Conservation (phyloP, 2,113 vertebrate species). For the Trogon melanurus region DNA sequence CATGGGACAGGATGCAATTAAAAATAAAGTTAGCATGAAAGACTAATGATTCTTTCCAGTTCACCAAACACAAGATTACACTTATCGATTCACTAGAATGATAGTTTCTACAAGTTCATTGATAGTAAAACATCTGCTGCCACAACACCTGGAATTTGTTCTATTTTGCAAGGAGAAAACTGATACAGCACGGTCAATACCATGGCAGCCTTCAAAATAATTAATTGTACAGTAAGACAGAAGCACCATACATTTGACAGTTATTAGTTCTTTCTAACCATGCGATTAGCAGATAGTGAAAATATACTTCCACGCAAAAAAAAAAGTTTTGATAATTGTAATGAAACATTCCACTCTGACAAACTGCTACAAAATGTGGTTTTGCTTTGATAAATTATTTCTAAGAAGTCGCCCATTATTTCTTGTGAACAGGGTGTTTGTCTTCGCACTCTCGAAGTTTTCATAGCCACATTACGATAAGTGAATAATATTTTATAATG, state of each 20-base stretch:
- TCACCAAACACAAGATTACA: not conserved
- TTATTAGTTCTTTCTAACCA: not conserved
- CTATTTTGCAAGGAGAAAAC: not conserved
- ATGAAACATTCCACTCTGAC: not conserved
- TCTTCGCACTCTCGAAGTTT: not conserved
- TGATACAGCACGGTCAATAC: not conserved
- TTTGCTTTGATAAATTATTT: not conserved
- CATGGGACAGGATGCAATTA: rapidly evolving
- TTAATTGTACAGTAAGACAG: not conserved
- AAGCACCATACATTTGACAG: not conserved
- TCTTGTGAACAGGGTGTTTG: not conserved
- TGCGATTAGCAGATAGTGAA: not conserved
- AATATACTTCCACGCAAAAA: not conserved
- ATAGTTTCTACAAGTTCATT: not conserved
- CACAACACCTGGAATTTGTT: not conserved
- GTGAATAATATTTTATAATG: not conserved
- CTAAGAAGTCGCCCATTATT: not conserved
- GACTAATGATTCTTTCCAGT: not conserved
- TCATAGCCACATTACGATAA: not conserved
- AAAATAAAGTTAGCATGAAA: not conserved
- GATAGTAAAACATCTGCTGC: not conserved
- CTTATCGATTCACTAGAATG: not conserved
- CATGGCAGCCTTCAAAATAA: not conserved
- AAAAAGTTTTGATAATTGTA: not conserved
- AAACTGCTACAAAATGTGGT: not conserved